These are phyloP conservation scores for Lathronympha strigana DNA, from an alignment of 2,888 invertebrate genomes.

Conservation along the genomic window DNA sequence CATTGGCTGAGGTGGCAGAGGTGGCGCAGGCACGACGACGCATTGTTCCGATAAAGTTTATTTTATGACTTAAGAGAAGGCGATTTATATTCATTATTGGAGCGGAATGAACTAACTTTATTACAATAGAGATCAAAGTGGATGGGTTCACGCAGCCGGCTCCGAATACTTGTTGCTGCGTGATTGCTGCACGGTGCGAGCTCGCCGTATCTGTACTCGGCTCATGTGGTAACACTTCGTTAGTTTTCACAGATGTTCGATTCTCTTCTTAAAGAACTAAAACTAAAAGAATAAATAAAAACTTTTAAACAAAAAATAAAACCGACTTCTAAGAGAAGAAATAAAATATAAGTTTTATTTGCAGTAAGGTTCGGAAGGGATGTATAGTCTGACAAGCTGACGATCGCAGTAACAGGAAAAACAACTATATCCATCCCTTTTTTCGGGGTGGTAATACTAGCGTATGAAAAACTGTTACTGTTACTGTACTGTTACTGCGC, in stretches of 20 bases:
- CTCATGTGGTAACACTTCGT: neutral
- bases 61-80: slow-evolving; percentile 80
- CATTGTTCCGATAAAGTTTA: slow-evolving; percentile 80
- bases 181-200: neutral
- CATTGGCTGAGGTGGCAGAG: slow-evolving; percentile 64
- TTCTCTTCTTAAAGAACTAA: too few species aligned
- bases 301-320: too few species aligned
- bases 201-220: neutral
- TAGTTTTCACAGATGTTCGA: neutral
- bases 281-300: too few species aligned
- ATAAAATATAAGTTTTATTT: too few species aligned
- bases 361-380: too few species aligned
- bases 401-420: too few species aligned
- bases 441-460: too few species aligned
- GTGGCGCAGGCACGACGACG: slow-evolving; percentile 66
- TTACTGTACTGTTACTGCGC: too few species aligned
- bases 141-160: slow-evolving; percentile 49
- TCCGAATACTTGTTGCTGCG: slow-evolving; percentile 44
- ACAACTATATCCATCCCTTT: too few species aligned
- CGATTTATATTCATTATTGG: slow-evolving; percentile 83
- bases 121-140: slow-evolving; percentile 78
- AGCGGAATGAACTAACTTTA: slow-evolving; percentile 81
- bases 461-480: too few species aligned
- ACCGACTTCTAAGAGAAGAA: too few species aligned
- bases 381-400: too few species aligned